Conservation (phyloP, 1,140 invertebrate genomes). For the Chymomyza costata region DNA sequence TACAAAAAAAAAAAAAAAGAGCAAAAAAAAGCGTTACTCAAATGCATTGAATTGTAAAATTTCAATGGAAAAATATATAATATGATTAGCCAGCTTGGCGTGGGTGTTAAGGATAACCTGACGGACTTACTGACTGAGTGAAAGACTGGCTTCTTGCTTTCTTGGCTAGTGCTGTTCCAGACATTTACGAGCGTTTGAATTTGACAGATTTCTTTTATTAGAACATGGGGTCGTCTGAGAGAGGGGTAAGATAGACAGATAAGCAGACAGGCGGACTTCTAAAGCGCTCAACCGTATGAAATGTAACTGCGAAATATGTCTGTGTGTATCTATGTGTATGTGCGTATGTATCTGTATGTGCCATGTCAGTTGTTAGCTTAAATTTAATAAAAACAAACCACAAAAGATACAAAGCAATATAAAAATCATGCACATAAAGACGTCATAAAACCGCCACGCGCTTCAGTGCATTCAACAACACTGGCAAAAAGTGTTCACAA, state of each 20-base stretch:
- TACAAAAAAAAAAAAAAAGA: slow-evolving; percentile 15
- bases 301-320: slow-evolving; percentile 17
- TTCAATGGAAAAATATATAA: slow-evolving; percentile 44
- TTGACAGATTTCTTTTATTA: slow-evolving; percentile 73
- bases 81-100: slow-evolving; percentile 49
- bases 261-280: slow-evolving; percentile 42
- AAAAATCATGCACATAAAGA: slow-evolving; percentile 56
- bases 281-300: slow-evolving; percentile 51
- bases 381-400: slow-evolving; percentile 63
- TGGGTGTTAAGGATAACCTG: background rate
- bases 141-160: too few relatives aligned
- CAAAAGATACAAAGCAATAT: slow-evolving; percentile 32
- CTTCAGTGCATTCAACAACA: slow-evolving; percentile 37
- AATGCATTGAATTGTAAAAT: slow-evolving; percentile 58
- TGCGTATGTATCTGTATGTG: background rate
- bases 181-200: slow-evolving; percentile 71
- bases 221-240: too few relatives aligned
- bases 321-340: slow-evolving; percentile 2
- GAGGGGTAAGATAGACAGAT: slow-evolving; percentile 57
- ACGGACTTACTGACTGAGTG: background rate
- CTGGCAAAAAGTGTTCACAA: slow-evolving; percentile 7
- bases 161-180: slow-evolving; percentile 35
- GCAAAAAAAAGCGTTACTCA: too few relatives aligned
- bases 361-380: slow-evolving; percentile 4
- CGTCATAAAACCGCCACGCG: slow-evolving; percentile 53